Percentiles rank a stretch among this genome's conserved stretches.
Evolutionary conservation across 2,888 invertebrate genomes (phyloP).

Genomic region (Thyatira batis): DNA sequence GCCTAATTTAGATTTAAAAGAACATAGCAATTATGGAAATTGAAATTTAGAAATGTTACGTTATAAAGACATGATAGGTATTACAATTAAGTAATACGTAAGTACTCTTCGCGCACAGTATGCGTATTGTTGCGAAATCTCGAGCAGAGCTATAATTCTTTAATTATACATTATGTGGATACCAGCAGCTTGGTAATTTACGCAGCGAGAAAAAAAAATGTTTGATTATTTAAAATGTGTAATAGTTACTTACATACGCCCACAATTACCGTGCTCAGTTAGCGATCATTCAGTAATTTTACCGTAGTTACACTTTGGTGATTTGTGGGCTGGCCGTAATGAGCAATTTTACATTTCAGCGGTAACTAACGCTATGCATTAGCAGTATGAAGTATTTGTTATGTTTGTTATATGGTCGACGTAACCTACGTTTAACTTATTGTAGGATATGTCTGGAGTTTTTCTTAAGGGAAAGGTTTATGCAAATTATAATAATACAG

Average conservation of each 20-base stretch:
- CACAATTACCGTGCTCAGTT: constrained; percentile 4
- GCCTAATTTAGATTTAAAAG: too few relatives aligned
- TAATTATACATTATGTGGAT: constrained; percentile 2
- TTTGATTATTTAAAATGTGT: constrained; percentile 4
- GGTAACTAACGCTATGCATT: not conserved
- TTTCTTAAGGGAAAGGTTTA: too few relatives aligned
- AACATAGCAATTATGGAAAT: too few relatives aligned
- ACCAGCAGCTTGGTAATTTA: not conserved
- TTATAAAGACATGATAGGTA: not conserved
- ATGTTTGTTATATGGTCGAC: not conserved
- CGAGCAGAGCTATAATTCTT: not conserved
- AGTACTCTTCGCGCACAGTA: not conserved
- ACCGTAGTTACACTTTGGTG: not conserved
- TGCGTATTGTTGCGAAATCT: constrained; percentile 5
- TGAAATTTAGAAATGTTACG: not conserved
- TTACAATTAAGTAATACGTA: not conserved
- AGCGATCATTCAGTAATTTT: not conserved
- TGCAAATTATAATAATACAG: too few relatives aligned
- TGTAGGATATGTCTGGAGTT: too few relatives aligned
- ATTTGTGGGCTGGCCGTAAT: not conserved
- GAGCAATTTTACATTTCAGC: not conserved
- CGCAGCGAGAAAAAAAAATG: not conserved
- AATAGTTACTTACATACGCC: constrained; percentile 7
- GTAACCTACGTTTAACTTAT: not conserved
- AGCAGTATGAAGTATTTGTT: not conserved